Conservation (phyloP, 2,797 vertebrate genomes). For the Spatula versicolor region DNA sequence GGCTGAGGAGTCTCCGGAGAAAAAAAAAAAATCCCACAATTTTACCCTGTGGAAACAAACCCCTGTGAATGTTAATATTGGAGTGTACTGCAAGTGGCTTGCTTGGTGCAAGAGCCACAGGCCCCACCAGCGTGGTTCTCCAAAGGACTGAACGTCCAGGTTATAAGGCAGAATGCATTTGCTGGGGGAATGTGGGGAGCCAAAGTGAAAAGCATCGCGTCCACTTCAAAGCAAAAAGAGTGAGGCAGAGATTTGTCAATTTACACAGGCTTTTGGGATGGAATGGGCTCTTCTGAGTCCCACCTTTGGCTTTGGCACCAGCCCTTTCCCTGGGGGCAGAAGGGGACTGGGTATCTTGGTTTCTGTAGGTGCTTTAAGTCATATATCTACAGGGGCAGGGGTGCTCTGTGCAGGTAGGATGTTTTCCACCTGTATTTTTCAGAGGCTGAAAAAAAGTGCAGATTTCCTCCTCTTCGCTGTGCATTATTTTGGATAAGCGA, state of each 20-base stretch:
- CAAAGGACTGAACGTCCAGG: accelerated
- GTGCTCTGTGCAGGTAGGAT: not conserved
- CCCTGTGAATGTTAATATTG: not conserved
- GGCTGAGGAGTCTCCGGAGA: not conserved
- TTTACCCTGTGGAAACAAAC: not conserved
- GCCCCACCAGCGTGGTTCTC: not conserved
- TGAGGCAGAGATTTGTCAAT: not conserved
- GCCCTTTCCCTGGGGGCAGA: not conserved
- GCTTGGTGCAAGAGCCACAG: not conserved
- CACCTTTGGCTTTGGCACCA: not conserved
- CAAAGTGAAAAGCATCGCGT: not conserved
- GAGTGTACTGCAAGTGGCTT: not conserved
- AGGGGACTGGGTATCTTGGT: not conserved
- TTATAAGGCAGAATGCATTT: not conserved
- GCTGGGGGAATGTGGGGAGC: no score
- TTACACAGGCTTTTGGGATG: not conserved
- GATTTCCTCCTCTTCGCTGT: not conserved
- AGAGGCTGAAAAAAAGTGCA: not conserved
- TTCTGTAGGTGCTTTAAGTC: not conserved
- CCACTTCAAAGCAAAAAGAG: not conserved
- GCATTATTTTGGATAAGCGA: not conserved
- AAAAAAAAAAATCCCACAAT: not conserved
- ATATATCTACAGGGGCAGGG: not conserved
- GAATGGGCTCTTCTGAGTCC: not conserved
- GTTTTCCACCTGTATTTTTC: not conserved